These are phyloP conservation scores for Plecotus auritus DNA, from an alignment of 2,113 vertebrate genomes.

Conservation along the genomic window DNA sequence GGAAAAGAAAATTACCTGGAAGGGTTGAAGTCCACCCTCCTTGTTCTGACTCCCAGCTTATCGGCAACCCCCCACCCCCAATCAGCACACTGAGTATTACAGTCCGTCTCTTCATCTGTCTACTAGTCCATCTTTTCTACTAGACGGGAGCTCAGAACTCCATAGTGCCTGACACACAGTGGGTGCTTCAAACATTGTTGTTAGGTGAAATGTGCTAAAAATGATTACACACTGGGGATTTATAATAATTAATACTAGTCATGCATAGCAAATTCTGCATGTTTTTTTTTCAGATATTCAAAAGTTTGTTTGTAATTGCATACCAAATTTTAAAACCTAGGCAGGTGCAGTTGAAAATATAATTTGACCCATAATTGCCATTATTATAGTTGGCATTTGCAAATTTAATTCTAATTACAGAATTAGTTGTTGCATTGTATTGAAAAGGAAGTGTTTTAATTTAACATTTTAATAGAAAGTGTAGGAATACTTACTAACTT, in stretches of 20 bases:
- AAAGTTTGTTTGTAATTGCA: slow-evolving; percentile 9
- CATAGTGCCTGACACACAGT: background rate
- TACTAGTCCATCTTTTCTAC: background rate
- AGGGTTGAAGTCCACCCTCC: no score
- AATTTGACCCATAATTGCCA: slow-evolving; percentile 43
- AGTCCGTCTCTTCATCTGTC: background rate
- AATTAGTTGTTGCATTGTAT: slow-evolving; percentile 46
- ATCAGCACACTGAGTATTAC: background rate
- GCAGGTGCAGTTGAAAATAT: slow-evolving; percentile 52
- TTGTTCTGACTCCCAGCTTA: background rate
- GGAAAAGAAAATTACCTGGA: background rate
- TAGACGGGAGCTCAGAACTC: background rate
- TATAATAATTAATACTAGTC: background rate
- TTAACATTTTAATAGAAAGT: slow-evolving; percentile 26
- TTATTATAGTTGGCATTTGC: slow-evolving; percentile 60
- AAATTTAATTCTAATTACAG: slow-evolving; percentile 68
- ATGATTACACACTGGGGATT: background rate
- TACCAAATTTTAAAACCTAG: slow-evolving; percentile 18
- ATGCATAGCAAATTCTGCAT: background rate
- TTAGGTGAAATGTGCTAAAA: background rate
- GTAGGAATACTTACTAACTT: slow-evolving; percentile 63
- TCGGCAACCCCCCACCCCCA: rapidly evolving
- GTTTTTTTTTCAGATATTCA: background rate
- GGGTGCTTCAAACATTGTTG: background rate
- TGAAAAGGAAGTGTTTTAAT: slow-evolving; percentile 57